Conservation (phyloP, 1,140 invertebrate genomes). For the Zaprionus inermis region DNA sequence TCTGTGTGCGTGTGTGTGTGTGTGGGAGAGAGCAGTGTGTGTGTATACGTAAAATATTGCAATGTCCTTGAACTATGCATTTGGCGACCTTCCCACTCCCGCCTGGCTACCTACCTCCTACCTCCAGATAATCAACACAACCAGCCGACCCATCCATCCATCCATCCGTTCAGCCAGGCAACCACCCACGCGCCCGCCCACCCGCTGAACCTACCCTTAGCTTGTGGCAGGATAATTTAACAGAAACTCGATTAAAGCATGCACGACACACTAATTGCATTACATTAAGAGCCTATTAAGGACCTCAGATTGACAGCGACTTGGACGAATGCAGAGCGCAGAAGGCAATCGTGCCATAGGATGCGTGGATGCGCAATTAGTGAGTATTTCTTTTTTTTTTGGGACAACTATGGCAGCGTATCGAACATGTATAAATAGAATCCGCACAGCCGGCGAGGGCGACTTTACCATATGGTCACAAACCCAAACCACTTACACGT, state of each 20-base stretch:
- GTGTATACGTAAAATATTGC: slow-evolving; percentile 76
- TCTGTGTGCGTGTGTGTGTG: slow-evolving; percentile 48
- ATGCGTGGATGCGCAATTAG: slow-evolving; percentile 56
- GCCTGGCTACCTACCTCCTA: neutral
- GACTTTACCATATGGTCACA: slow-evolving; percentile 69
- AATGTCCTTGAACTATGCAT: slow-evolving; percentile 81
- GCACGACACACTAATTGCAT: slow-evolving; percentile 63
- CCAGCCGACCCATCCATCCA: slow-evolving; percentile 25
- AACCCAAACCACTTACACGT: slow-evolving; percentile 61
- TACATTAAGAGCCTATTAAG: slow-evolving; percentile 62
- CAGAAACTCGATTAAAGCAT: slow-evolving; percentile 73
- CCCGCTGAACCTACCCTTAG: slow-evolving; percentile 40
- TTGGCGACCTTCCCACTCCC: slow-evolving; percentile 50
- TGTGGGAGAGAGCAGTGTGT: slow-evolving; percentile 39
- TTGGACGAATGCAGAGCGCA: slow-evolving; percentile 9
- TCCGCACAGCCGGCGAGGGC: slow-evolving; percentile 38
- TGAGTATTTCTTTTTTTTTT: slow-evolving; percentile 43
- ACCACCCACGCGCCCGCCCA: slow-evolving; percentile 13
- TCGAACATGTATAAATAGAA: slow-evolving; percentile 48
- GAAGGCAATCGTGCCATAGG: neutral
- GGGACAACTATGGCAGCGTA: slow-evolving; percentile 17
- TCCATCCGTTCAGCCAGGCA: neutral
- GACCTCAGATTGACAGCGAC: slow-evolving; percentile 44
- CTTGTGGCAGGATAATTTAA: slow-evolving; percentile 60
- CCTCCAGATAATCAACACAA: slow-evolving; percentile 17